Conservation (phyloP, 2,888 invertebrate genomes). For the Hyles lineata region DNA sequence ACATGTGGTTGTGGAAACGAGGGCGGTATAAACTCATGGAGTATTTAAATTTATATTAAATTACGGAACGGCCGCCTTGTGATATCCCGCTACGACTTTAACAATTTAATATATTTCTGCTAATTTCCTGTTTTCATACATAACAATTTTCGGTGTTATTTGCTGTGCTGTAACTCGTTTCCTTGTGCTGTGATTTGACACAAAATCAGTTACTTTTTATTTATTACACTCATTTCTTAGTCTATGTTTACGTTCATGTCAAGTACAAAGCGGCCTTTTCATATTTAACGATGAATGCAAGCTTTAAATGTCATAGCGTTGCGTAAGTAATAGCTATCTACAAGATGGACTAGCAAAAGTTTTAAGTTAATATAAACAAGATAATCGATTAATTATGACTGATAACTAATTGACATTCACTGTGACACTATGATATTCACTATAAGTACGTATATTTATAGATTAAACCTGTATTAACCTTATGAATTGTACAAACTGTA, state of each 20-base stretch:
- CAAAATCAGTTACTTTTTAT: not conserved
- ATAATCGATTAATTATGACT: too few species aligned
- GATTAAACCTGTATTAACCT: not conserved
- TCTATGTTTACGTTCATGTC: not conserved
- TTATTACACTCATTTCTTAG: not conserved
- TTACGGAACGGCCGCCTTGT: not conserved
- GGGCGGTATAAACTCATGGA: not conserved
- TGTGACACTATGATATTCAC: too few species aligned
- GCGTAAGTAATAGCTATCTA: not conserved
- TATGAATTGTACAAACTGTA: too few species aligned
- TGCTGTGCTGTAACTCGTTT: not conserved
- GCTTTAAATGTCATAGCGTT: not conserved
- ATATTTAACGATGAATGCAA: not conserved
- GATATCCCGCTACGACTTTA: not conserved
- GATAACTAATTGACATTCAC: not conserved
- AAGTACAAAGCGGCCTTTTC: not conserved
- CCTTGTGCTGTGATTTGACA: not conserved
- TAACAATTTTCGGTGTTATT: too few species aligned
- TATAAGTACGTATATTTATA: not conserved
- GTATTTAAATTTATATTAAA: not conserved
- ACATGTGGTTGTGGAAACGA: constrained; percentile 30
- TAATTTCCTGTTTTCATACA: not conserved
- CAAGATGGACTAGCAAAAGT: not conserved
- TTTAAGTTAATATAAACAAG: not conserved
- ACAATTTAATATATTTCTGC: not conserved